These are phyloP conservation scores for Menidia beryllina DNA, from an alignment of 2,113 vertebrate species.

Conservation along the genomic window DNA sequence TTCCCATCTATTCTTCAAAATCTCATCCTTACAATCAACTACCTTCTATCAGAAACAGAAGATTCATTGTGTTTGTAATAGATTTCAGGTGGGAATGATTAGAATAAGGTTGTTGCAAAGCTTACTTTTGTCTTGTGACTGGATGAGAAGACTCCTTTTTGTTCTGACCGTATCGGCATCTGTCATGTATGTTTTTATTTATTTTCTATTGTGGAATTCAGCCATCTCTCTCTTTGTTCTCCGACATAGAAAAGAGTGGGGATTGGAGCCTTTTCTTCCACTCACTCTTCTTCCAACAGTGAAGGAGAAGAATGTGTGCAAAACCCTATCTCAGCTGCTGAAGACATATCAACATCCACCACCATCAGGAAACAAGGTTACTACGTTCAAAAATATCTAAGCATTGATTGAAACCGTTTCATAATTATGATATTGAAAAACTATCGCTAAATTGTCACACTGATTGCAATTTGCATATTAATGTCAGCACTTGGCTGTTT, in stretches of 20 bases:
- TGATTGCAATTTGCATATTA: constrained; percentile 29
- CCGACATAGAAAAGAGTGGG: constrained; percentile 93
- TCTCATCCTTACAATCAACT: constrained; percentile 58
- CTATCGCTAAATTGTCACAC: not conserved
- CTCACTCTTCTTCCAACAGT: constrained; percentile 92
- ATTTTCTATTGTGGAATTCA: constrained; percentile 11
- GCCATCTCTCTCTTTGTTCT: constrained; percentile 29
- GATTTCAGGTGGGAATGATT: constrained; percentile 31
- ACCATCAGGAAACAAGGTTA: constrained; percentile 91
- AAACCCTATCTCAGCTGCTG: constrained; percentile 93
- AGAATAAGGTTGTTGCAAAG: constrained; percentile 6
- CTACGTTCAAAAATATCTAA: constrained; percentile 6
- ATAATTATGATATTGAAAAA: not conserved
- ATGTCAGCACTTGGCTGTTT: not conserved
- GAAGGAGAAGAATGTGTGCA: constrained; percentile 97
- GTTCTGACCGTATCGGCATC: not conserved
- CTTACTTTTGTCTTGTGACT: constrained; percentile 1
- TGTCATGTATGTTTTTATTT: constrained; percentile 18
- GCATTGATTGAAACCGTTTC: not conserved
- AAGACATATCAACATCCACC: constrained; percentile 96
- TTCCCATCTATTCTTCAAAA: constrained; percentile 53
- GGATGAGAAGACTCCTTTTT: constrained; percentile 10
- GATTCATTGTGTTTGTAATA: constrained; percentile 48
- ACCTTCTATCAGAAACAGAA: constrained; percentile 56
- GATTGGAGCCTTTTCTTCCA: constrained; percentile 96